Conservation (phyloP, 2,888 invertebrate species). For the Petrolisthes manimaculis region DNA sequence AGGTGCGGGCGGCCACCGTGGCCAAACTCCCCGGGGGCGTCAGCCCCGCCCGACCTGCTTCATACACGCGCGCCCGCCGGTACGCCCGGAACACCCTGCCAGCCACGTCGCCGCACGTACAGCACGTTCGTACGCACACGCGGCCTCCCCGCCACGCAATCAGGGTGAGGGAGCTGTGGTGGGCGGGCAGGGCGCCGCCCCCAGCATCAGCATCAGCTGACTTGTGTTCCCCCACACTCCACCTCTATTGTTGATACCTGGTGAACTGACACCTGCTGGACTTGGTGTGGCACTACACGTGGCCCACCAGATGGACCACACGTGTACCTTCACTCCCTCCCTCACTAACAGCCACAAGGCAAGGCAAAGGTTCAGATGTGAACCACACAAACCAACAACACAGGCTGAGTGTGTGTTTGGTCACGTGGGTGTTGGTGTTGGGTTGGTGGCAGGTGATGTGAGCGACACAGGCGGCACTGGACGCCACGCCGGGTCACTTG, state of each 20-base stretch:
- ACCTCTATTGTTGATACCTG: background rate
- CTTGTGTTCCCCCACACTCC: background rate
- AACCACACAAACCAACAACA: too few relatives aligned
- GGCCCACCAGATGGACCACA: background rate
- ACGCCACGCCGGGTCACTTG: slow-evolving; percentile 52
- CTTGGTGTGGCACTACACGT: background rate
- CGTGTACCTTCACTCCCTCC: background rate
- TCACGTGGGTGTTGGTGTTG: background rate
- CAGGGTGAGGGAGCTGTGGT: slow-evolving; percentile 13
- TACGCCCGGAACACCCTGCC: slow-evolving; percentile 57
- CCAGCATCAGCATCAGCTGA: background rate
- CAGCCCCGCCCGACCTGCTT: slow-evolving; percentile 47
- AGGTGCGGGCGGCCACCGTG: slow-evolving; percentile 46
- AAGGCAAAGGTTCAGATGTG: too few relatives aligned
- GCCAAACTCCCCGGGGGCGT: slow-evolving; percentile 40
- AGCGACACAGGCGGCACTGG: slow-evolving; percentile 42
- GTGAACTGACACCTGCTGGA: background rate
- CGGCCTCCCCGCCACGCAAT: slow-evolving; percentile 1
- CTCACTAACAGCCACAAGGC: background rate
- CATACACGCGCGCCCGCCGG: slow-evolving; percentile 51
- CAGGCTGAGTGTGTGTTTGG: too few relatives aligned
- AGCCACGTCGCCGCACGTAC: slow-evolving; percentile 38
- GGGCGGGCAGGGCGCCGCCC: background rate
- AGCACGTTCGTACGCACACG: slow-evolving; percentile 14
- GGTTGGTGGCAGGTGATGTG: background rate